Conservation (phyloP, 1,140 invertebrate species). For the Philotrypesis tridentata region DNA sequence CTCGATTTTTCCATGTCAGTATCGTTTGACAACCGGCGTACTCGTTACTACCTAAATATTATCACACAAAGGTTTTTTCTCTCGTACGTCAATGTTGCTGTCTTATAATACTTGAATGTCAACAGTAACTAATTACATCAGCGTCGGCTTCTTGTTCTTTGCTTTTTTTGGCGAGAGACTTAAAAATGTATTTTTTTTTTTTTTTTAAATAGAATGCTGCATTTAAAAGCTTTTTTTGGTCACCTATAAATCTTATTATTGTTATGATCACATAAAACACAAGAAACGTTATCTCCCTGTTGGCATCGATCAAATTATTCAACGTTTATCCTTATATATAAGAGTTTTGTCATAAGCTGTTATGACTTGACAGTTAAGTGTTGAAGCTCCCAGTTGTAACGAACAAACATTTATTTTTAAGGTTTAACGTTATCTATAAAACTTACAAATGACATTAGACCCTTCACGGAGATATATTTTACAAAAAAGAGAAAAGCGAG, state of each 20-base stretch:
- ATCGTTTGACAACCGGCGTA: slow-evolving; percentile 46
- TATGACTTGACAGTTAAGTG: slow-evolving; percentile 32
- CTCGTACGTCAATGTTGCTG: slow-evolving; percentile 26
- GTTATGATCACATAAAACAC: slow-evolving; percentile 48
- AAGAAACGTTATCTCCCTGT: slow-evolving; percentile 40
- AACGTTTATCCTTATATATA: slow-evolving; percentile 44
- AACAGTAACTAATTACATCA: slow-evolving; percentile 45
- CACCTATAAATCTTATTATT: slow-evolving; percentile 45
- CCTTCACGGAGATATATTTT: slow-evolving; percentile 35
- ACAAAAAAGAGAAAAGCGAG: slow-evolving; percentile 27
- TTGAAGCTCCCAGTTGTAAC: slow-evolving; percentile 38
- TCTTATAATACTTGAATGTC: slow-evolving; percentile 37
- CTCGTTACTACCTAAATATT: slow-evolving; percentile 46
- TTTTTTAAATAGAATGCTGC: slow-evolving; percentile 44
- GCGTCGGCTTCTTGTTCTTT: slow-evolving; percentile 16
- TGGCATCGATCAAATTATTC: slow-evolving; percentile 43
- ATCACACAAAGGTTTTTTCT: slow-evolving; percentile 46
- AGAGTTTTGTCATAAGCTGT: slow-evolving; percentile 37
- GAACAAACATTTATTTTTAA: slow-evolving; percentile 40
- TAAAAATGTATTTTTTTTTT: slow-evolving; percentile 41
- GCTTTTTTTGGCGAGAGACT: slow-evolving; percentile 36
- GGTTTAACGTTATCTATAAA: slow-evolving; percentile 44
- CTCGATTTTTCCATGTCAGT: slow-evolving; percentile 51
- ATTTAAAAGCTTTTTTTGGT: slow-evolving; percentile 49
- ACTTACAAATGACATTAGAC: slow-evolving; percentile 46